Base-by-base conservation (phyloP, 2,888 invertebrate genomes). In the Morpho deidamia region DNA sequence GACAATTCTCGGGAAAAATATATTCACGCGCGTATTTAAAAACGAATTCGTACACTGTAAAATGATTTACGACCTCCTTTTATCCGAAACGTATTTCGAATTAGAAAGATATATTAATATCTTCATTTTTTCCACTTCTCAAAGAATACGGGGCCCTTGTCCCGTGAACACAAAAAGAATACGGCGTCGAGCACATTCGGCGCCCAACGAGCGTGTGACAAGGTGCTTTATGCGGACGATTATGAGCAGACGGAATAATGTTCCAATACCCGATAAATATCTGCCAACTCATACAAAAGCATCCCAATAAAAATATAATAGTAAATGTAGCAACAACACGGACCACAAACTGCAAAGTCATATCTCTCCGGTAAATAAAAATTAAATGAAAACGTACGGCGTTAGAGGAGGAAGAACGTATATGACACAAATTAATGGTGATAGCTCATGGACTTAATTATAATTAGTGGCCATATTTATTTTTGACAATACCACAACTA, bases 211-310 rank as follows among this genome's bases (percentile, higher is more conserved):
- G 78, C 89, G 89, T 88, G 86, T 87, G 89, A 89, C 89, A 88
- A 84, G 86, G 87, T 88, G 86, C 89, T 87, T 88, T 88, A 88
- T 88, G 87, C 81, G 78, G 80, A 83, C 84, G 87, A 85, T 87
- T 88, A 87, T 85, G 83, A 83, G 76, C 83, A 73, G 78, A 82
- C 85, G 87, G 85, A 88, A 87, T 88, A 87, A 88, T 86, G 86
- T 86, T 85, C 81, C 83, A 74, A 85, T 87, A 83, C 79, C 80
- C 88, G 89, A 89, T 89, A 89, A 89, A 89, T 89, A 89, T 88
- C 89, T 88, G 89, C 89, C 87, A 89, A 83, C 88, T 88, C 89
- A 89, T 87, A 89, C 87, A 89, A 89, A 87, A 86, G 88, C 82
- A 79, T 82, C 82, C 84, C 84, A 89, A 88, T 88, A 89, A 88